Evolutionary conservation across 2,888 invertebrate species (phyloP).

Genomic region (Holacanthella duospinosa): DNA sequence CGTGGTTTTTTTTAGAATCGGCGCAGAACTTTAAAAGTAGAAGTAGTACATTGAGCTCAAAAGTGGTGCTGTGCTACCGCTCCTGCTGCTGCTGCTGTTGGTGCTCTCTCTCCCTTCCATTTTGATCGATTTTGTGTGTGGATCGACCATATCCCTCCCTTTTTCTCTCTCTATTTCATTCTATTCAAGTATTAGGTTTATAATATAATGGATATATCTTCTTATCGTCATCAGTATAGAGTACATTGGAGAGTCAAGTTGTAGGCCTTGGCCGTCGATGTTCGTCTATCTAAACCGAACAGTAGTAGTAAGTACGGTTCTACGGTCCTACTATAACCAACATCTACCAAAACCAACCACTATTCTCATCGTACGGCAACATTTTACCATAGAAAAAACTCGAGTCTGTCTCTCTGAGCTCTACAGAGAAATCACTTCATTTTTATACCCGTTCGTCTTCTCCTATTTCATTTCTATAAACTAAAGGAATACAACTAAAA

Average conservation of each 20-base stretch:
- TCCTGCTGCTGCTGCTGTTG: not conserved
- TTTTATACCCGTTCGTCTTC: too few species aligned
- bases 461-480: too few species aligned
- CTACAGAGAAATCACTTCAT: too few species aligned
- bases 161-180: slow-evolving; percentile 7
- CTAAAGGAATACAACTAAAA: too few species aligned
- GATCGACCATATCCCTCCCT: slow-evolving; percentile 35
- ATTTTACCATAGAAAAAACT: too few species aligned
- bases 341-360: too few species aligned
- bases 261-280: slow-evolving; percentile 1
- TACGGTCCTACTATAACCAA: too few species aligned
- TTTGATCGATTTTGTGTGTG: slow-evolving; percentile 38
- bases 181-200: not conserved
- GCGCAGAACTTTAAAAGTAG: not conserved
- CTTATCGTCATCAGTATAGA: not conserved
- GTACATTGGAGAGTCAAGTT: not conserved
- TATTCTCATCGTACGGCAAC: too few species aligned
- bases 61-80: slow-evolving; percentile 1
- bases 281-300: not conserved
- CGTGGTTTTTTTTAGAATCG: too few species aligned
- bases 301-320: not conserved
- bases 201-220: not conserved
- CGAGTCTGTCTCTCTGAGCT: too few species aligned
- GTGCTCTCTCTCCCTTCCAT: slow-evolving; percentile 34
- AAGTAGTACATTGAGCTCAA: not conserved